Conservation (phyloP, 2,113 vertebrate genomes). For the Dunckerocampus dactyliophorus region DNA sequence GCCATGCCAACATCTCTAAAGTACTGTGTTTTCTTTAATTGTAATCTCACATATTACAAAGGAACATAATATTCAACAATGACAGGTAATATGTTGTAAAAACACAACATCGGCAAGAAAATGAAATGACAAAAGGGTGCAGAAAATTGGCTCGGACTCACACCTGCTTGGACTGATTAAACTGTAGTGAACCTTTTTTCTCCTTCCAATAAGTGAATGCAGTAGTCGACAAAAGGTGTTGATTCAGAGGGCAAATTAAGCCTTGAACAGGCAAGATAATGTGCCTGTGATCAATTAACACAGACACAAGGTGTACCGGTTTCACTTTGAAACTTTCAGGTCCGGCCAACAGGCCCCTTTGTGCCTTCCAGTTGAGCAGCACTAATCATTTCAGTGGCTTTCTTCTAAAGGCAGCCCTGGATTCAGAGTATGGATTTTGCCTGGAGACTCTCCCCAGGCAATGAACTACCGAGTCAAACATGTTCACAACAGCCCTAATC, state of each 20-base stretch:
- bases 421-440: constrained; percentile 78
- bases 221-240: constrained; percentile 67
- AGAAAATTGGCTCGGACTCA: constrained; percentile 51
- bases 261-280: constrained; percentile 72
- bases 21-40: constrained; percentile 3
- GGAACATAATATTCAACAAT: constrained; percentile 11
- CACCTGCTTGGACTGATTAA: constrained; percentile 68
- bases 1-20: neutral
- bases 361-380: constrained; percentile 66
- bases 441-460: constrained; percentile 81
- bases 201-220: constrained; percentile 62
- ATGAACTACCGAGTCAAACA: constrained; percentile 76
- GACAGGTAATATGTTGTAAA: constrained; percentile 24
- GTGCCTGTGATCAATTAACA: constrained; percentile 76
- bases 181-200: constrained; percentile 50
- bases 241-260: constrained; percentile 73
- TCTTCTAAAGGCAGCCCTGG: constrained; percentile 72
- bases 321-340: constrained; percentile 69
- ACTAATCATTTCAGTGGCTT: constrained; percentile 69
- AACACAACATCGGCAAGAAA: constrained; percentile 30
- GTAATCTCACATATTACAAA: constrained; percentile 5
- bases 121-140: constrained; percentile 49
- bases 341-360: constrained; percentile 57
- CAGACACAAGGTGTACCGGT: constrained; percentile 68
- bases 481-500: constrained; percentile 79